Evolutionary conservation across 2,888 invertebrate species (phyloP), one percentile per base, ranked within the genome.

Genomic region (Pimpla rufipes): DNA sequence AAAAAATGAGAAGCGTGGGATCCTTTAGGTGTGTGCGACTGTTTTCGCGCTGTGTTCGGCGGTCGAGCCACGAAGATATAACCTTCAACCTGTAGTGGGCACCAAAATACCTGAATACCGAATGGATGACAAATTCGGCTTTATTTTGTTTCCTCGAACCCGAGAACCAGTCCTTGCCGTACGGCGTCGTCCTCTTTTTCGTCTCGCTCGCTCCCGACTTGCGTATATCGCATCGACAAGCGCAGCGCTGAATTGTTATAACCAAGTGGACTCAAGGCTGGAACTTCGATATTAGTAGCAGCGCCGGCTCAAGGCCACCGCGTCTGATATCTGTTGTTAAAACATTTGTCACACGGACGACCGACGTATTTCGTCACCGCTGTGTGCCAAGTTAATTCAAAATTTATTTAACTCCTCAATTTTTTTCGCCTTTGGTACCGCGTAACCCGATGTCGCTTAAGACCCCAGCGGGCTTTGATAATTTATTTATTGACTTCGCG

Each of bases 121-220:
- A 37, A 55, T 21, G 13, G 11, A 37, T 37, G 16, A 40, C 18
- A 40, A 55, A 18, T 37, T 70, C 52, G 21, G 59, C 23, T 45
- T 57, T 42, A 68, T 67, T 68, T 68, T 57, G 35, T 45, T 77
- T 64, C 23, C 42, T 23, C 45, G 16, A 64, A 21, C 21, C 13
- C 23, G 42, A 21, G 13, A 64, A 64, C 64, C 42, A 42, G 42
- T 42, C 18, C 40, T 40, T 5, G 10, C 21, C 18, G n/a, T n/a
- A n/a, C n/a, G n/a, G n/a, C n/a, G n/a, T 10, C 45, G 42, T 64
- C 42, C 42, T 64, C 18, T 77, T 66, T 29, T 77, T 23, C 16
- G 11, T 66, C 18, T 35, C 18, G 5, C 37, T 66, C 35, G 37
- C 45, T 64, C 23, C 11, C 10, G 5, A 37, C 5, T 3, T 29